Conservation (phyloP, 2,113 vertebrate genomes). For the Salvator merianae region DNA sequence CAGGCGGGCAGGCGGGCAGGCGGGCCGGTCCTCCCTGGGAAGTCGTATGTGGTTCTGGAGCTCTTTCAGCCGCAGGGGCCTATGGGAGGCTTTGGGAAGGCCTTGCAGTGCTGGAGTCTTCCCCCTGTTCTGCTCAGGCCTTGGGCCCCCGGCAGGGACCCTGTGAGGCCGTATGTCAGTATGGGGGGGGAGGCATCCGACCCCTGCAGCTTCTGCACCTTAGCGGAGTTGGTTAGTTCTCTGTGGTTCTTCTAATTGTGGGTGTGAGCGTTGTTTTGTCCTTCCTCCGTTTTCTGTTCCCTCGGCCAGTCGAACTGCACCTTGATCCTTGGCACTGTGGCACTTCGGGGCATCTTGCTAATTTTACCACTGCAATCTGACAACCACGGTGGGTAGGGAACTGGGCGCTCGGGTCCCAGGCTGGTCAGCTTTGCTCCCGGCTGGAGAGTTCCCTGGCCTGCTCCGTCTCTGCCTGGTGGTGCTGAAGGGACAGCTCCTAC, state of each 20-base stretch:
- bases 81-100: neutral
- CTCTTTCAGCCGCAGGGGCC: constrained; percentile 53
- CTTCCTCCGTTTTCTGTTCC: too few relatives aligned
- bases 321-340: too few relatives aligned
- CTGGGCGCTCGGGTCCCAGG: neutral
- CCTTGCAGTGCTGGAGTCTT: too few relatives aligned
- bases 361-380: neutral
- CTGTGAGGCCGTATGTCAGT: neutral
- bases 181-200: neutral
- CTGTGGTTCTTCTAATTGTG: too few relatives aligned
- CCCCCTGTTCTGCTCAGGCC: neutral
- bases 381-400: neutral
- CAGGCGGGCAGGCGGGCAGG: constrained; percentile 45
- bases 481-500: constrained; percentile 59
- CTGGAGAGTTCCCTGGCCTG: neutral
- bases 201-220: neutral
- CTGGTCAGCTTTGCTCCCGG: neutral
- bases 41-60: constrained; percentile 55
- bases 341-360: neutral
- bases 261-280: too few relatives aligned
- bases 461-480: neutral
- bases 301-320: too few relatives aligned
- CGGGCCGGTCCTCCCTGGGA: constrained; percentile 50
- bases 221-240: neutral
- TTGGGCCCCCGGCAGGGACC: too few relatives aligned